phyloP scores from a whole-genome alignment of 2,888 invertebrate genomes.

The Antheraea assamensis region DNA sequence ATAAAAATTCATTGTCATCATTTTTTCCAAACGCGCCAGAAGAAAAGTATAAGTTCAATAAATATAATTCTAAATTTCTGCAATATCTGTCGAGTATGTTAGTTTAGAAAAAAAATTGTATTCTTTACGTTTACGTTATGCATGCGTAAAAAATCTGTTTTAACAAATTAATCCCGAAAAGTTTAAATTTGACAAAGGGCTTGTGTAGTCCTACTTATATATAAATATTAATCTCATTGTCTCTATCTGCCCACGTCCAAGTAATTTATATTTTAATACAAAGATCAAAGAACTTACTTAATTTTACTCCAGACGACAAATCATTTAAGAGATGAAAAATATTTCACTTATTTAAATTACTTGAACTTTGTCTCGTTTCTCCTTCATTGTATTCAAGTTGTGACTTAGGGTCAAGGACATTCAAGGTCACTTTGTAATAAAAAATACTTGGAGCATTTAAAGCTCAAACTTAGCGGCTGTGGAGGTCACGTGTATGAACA shows the following conservation, averaged over 20 bases:
- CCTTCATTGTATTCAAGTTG: background rate
- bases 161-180: background rate
- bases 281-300: background rate
- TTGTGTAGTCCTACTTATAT: background rate
- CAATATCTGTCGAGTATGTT: too few species aligned
- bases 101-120: too few species aligned
- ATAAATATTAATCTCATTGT: too few species aligned
- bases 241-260: background rate
- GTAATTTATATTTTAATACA: constrained; percentile 15
- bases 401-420: background rate
- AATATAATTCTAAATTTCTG: too few species aligned
- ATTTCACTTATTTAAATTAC: constrained; percentile 8
- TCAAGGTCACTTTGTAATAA: background rate
- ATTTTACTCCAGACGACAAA: background rate
- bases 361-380: constrained; percentile 8
- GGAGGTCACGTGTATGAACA: background rate
- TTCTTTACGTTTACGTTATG: too few species aligned
- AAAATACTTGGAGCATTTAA: background rate
- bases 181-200: background rate
- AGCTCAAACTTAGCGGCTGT: background rate
- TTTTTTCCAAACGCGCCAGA: too few species aligned
- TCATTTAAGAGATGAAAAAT: constrained; percentile 9
- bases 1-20: too few species aligned
- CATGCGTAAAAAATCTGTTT: background rate
- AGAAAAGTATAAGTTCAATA: too few species aligned